Conservation (phyloP, 2,113 vertebrate genomes). For the Nerophis ophidion region DNA sequence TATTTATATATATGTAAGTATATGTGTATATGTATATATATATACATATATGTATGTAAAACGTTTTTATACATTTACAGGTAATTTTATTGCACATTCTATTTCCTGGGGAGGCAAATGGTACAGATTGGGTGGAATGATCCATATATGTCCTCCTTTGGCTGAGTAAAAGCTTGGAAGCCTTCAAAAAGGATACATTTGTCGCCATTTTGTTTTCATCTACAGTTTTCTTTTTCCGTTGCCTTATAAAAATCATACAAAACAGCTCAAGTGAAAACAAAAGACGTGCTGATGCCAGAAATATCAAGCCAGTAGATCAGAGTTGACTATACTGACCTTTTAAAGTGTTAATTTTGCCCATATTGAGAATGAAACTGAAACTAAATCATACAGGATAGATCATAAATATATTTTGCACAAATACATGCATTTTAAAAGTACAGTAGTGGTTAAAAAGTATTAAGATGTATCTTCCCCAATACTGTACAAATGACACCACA, state of each 20-base stretch:
- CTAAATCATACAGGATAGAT: no score
- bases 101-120: no score
- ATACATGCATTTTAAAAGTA: not conserved
- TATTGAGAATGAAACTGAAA: slow-evolving; percentile 27
- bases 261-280: slow-evolving; percentile 47
- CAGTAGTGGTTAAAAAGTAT: not conserved
- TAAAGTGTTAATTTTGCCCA: slow-evolving; percentile 47
- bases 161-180: slow-evolving; percentile 18
- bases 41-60: no score
- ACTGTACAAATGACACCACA: slow-evolving; percentile 7
- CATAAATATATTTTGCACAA: no score
- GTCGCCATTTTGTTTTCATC: not conserved
- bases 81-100: no score
- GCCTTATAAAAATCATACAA: slow-evolving; percentile 8
- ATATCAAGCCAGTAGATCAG: slow-evolving; percentile 43
- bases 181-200: not conserved
- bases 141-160: slow-evolving; percentile 11
- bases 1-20: no score
- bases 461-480: not conserved
- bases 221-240: not conserved
- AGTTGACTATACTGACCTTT: slow-evolving; percentile 42
- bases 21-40: no score
- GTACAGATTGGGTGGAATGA: no score
- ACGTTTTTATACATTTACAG: no score
- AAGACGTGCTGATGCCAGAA: slow-evolving; percentile 44